Conservation (phyloP, 2,888 invertebrate genomes). For the Oscheius sp. region DNA sequence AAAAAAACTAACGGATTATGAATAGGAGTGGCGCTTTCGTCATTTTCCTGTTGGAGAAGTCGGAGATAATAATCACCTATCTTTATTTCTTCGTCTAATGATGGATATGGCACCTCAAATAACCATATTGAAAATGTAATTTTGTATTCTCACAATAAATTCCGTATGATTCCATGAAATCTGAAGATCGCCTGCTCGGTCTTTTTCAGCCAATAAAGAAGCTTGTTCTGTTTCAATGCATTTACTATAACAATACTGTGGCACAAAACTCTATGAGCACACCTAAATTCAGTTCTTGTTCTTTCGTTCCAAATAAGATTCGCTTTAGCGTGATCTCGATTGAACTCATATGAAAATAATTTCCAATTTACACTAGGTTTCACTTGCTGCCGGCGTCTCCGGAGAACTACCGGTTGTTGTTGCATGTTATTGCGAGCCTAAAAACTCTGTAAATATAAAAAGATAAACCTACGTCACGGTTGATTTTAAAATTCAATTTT, state of each 20-base stretch:
- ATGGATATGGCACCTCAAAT: conserved; percentile 84
- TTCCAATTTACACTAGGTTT: conserved; percentile 83
- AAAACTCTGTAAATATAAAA: conserved; percentile 11
- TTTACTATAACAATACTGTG: conserved; percentile 37
- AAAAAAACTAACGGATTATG: conserved; percentile 75
- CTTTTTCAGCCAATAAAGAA: conserved; percentile 88
- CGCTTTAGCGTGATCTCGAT: conserved; percentile 90
- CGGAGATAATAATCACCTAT: conserved; percentile 98
- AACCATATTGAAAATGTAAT: no score
- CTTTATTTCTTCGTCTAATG: conserved; percentile 93
- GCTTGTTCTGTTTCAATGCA: conserved; percentile 75
- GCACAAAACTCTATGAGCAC: background rate
- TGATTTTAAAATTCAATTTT: conserved; percentile 72
- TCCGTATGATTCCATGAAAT: conserved; percentile 98
- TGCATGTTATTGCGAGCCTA: conserved; percentile 54
- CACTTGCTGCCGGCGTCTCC: conserved; percentile 88
- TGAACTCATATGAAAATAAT: conserved; percentile 93
- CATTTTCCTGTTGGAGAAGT: conserved; percentile 88
- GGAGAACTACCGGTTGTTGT: conserved; percentile 84
- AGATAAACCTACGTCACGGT: conserved; percentile 9
- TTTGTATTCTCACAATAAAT: conserved; percentile 80
- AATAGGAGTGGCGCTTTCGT: conserved; percentile 75
- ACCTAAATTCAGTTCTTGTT: conserved; percentile 93
- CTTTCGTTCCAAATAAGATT: conserved; percentile 98
- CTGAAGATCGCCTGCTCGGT: conserved; percentile 79